These are phyloP conservation scores for Jaculus jaculus DNA, from an alignment of 2,113 vertebrate species.

Conservation along the genomic window DNA sequence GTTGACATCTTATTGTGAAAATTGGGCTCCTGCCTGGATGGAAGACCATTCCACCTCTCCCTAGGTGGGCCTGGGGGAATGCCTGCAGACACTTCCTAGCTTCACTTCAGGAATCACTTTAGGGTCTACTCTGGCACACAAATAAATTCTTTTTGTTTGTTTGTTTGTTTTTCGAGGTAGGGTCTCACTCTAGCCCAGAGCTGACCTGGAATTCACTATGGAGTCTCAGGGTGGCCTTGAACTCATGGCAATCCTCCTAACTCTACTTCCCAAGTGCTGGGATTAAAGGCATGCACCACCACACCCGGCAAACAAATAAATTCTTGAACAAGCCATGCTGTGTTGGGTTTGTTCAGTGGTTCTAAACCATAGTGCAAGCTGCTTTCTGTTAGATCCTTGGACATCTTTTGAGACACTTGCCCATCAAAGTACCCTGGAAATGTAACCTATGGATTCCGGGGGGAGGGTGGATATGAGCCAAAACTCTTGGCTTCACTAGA, in stretches of 20 bases:
- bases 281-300: no score
- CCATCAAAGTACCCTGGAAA: neutral
- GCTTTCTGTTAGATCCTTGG: neutral
- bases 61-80: neutral
- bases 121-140: neutral
- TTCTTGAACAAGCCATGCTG: neutral
- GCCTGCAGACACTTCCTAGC: neutral
- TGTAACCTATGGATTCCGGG: neutral
- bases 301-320: neutral
- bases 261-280: no score
- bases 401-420: neutral
- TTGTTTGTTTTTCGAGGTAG: no score
- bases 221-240: no score
- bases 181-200: no score
- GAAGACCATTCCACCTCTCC: slow-evolving; percentile 51
- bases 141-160: neutral
- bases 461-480: neutral
- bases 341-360: neutral
- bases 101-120: neutral
- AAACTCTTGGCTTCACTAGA: neutral
- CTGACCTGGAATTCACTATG: no score
- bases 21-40: neutral
- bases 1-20: slow-evolving; percentile 65
- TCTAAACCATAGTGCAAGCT: neutral
- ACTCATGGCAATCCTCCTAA: no score